Base-by-base conservation (phyloP, 2,888 invertebrate genomes). In the Melanostoma mellinum region DNA sequence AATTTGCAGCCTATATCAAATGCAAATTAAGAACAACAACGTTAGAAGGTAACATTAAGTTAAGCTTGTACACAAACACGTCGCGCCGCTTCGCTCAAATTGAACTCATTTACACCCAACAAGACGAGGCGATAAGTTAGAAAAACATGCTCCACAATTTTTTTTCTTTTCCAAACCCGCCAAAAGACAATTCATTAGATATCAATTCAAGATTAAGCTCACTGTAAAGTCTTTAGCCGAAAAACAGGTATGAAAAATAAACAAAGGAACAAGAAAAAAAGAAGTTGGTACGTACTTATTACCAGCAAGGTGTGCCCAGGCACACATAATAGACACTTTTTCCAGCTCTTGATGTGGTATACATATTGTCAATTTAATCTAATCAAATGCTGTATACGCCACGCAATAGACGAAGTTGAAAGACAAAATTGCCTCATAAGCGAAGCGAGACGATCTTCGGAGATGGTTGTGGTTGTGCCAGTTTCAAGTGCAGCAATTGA, bases 141-240 rank as follows among this genome's bases (percentile, higher is more conserved):
- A 48, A 50, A 58, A 44, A 58, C 44, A 35, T 6, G 61, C 65
- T 73, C 48, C 36, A 48, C 48, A 53, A 61, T 50, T 42, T 53
- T 38, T 42, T 36, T 20, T 20, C 20, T 20, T 61, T 61, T 36
- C 20, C 33, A 65, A 53, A 30, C n/a, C 42, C 52, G 20, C 52
- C 33, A 44, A 76, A 73, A 82, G 56, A 82, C 77, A 82, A 82
- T 82, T 82, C 81, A 77, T 82, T 77, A 82, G 81, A 82, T 77
- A 68, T 68, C 72, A 73, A 72, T 77, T 63, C 61, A 72, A 72
- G 68, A 82, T 82, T 72, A 76, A 72, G 65, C 60, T 65, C 46
- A 40, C 67, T 8, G 32, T 30, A 42, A 55, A 73, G 65, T 52
- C 46, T 48, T 20, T 10, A 48, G 32, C 53, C 42, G 53, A 55